phyloP scores from a whole-genome alignment of 1,140 invertebrate genomes.

The Tetragonula clypearis region DNA sequence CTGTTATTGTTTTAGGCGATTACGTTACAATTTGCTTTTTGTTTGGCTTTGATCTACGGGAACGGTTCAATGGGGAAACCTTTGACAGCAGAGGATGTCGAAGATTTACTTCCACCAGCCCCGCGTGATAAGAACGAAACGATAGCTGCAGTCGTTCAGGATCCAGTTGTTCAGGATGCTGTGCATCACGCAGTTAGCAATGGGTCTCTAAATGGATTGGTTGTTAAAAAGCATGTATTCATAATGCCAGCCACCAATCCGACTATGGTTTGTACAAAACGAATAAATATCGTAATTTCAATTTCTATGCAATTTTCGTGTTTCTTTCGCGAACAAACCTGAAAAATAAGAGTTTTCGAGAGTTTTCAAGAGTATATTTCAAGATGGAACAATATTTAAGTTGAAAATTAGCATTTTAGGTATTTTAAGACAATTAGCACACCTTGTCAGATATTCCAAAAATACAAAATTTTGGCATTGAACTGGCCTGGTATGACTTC shows the following conservation, averaged over 20 bases:
- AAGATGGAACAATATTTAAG: not conserved
- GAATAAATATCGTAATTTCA: not conserved
- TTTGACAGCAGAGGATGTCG: slow-evolving; percentile 48
- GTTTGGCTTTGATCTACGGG: not conserved
- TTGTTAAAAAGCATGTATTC: slow-evolving; percentile 63
- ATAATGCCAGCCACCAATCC: slow-evolving; percentile 58
- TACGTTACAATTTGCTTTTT: not conserved
- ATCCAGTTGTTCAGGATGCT: slow-evolving; percentile 63
- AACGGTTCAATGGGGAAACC: slow-evolving; percentile 14
- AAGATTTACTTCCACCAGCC: slow-evolving; percentile 49
- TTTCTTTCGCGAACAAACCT: not conserved
- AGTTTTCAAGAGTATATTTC: not conserved
- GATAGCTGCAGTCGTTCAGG: slow-evolving; percentile 55
- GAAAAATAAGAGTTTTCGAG: not conserved
- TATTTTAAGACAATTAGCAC: not conserved
- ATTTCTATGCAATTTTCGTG: not conserved
- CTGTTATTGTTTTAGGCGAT: not conserved
- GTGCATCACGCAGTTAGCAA: slow-evolving; percentile 59
- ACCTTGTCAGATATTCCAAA: not conserved
- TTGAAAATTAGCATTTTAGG: not conserved
- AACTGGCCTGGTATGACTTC: not conserved
- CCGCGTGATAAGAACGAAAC: slow-evolving; percentile 62
- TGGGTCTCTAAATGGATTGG: slow-evolving; percentile 61
- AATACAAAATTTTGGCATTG: not conserved
- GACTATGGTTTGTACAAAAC: slow-evolving; percentile 41